Conservation (phyloP, 2,113 vertebrate species). For the Tylochromis polylepis region DNA sequence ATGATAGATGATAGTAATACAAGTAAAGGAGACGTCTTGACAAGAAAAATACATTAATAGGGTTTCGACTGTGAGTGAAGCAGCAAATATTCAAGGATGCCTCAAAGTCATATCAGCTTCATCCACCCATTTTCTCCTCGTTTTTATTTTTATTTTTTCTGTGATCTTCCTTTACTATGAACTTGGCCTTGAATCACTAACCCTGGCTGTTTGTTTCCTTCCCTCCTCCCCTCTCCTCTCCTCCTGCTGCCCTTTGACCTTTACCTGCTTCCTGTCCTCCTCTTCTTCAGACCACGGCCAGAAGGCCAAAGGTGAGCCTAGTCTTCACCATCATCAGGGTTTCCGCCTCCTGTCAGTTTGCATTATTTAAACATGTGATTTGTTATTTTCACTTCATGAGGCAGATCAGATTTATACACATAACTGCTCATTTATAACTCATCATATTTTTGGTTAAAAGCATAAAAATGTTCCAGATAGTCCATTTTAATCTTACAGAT, state of each 20-base stretch:
- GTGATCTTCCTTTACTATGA: slow-evolving; percentile 18
- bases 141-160: background rate
- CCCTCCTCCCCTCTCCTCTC: slow-evolving; percentile 1
- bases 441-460: background rate
- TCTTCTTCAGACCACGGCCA: slow-evolving; percentile 81
- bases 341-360: background rate
- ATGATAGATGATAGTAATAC: background rate
- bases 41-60: background rate
- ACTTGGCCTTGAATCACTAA: slow-evolving; percentile 44
- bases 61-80: background rate
- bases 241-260: slow-evolving; percentile 7
- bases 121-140: background rate
- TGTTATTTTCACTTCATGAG: background rate
- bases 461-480: background rate
- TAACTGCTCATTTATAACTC: background rate
- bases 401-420: background rate
- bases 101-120: background rate
- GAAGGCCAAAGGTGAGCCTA: slow-evolving; percentile 89
- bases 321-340: background rate
- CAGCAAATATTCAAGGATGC: background rate
- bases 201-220: slow-evolving; percentile 57
- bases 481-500: background rate
- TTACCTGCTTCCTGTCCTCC: slow-evolving; percentile 58
- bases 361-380: background rate
- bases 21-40: background rate